Evolutionary conservation across 2,113 vertebrate species (phyloP).

Genomic region (Neolamprologus hecqui): DNA sequence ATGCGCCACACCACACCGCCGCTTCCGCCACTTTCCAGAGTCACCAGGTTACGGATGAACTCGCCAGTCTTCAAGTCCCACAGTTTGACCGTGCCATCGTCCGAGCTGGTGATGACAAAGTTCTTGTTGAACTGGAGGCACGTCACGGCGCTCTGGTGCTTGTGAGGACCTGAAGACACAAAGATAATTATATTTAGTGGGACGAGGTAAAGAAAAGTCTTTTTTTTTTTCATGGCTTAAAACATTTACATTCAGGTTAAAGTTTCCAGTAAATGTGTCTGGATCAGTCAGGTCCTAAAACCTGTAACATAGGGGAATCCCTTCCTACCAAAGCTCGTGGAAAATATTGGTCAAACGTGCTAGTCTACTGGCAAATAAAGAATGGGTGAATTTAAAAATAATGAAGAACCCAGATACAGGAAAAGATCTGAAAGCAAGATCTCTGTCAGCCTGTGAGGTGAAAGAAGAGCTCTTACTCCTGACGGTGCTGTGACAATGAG

Average conservation of each 20-base stretch:
- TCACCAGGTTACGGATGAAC: constrained; percentile 99
- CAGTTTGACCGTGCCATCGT: constrained; percentile 97
- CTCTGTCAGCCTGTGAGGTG: not conserved
- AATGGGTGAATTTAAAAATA: not conserved
- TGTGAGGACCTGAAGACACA: constrained; percentile 85
- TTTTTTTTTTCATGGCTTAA: not conserved
- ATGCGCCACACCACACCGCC: constrained; percentile 98
- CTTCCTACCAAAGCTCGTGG: not conserved
- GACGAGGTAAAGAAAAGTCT: not conserved
- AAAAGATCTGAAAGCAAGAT: not conserved
- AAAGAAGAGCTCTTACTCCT: not conserved
- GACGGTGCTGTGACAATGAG: not conserved
- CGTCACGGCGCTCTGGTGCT: constrained; percentile 99
- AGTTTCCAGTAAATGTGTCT: not conserved
- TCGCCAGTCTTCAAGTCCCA: constrained; percentile 99
- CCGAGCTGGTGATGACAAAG: constrained; percentile 99
- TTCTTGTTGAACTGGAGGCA: constrained; percentile 99
- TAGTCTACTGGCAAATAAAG: not conserved
- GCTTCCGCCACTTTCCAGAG: constrained; percentile 96
- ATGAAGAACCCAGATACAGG: not conserved
- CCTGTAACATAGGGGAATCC: not conserved
- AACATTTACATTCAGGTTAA: not conserved
- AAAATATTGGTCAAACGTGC: not conserved
- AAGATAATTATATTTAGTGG: not conserved
- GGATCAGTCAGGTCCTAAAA: not conserved